These are phyloP conservation scores for Drosophila kokeensis DNA, from an alignment of 2,888 invertebrate species.

Conservation along the genomic window DNA sequence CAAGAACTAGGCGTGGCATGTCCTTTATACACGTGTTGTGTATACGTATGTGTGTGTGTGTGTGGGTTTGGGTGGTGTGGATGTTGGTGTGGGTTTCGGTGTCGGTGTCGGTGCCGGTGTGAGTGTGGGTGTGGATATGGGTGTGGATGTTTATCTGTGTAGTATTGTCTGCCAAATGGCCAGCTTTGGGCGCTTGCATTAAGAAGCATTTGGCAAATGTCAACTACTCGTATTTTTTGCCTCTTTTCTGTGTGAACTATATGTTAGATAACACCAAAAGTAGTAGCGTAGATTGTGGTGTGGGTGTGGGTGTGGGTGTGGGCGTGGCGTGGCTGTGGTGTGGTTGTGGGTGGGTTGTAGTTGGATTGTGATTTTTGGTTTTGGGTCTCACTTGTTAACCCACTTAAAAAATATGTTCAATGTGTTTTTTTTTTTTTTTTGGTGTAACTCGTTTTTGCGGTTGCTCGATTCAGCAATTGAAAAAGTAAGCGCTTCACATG, in stretches of 20 bases:
- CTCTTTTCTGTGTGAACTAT: slow-evolving; percentile 20
- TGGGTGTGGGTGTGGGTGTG: slow-evolving; percentile 12
- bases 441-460: not conserved
- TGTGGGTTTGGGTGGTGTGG: slow-evolving; percentile 1
- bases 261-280: slow-evolving; percentile 25
- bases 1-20: slow-evolving; percentile 56
- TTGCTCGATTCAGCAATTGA: slow-evolving; percentile 54
- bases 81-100: slow-evolving; percentile 4
- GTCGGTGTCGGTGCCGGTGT: slow-evolving; percentile 3
- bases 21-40: slow-evolving; percentile 50
- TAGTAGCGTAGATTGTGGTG: not conserved
- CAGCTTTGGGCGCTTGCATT: slow-evolving; percentile 37
- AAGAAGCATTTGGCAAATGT: slow-evolving; percentile 49
- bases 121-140: slow-evolving; percentile 7
- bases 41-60: slow-evolving; percentile 17
- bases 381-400: slow-evolving; percentile 28
- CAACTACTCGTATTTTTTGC: slow-evolving; percentile 33
- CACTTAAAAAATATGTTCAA: slow-evolving; percentile 23
- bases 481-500: slow-evolving; percentile 74
- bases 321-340: slow-evolving; percentile 5
- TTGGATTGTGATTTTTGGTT: slow-evolving; percentile 25
- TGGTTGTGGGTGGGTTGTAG: slow-evolving; percentile 6
- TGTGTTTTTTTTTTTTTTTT: slow-evolving; percentile 5
- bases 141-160: slow-evolving; percentile 6
- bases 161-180: slow-evolving; percentile 34